Evolutionary conservation across 1,140 invertebrate species (phyloP).

Genomic region (Penaeus japonicus): DNA sequence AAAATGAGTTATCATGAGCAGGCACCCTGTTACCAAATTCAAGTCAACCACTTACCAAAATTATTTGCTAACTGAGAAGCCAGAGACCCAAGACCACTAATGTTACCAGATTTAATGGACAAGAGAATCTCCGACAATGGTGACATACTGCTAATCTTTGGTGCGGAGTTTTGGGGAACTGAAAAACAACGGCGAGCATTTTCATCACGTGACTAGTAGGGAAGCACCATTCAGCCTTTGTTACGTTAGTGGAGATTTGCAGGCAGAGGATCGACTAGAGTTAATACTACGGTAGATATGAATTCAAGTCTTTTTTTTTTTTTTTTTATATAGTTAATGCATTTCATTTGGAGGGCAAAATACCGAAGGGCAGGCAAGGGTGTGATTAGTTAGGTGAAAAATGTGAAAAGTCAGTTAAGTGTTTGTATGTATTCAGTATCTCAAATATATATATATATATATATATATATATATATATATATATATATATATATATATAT

Average conservation of each 20-base stretch:
- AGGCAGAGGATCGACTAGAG: neutral
- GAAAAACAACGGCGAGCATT: slow-evolving; percentile 37
- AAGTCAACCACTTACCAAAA: slow-evolving; percentile 66
- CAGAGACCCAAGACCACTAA: slow-evolving; percentile 65
- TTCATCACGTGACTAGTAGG: slow-evolving; percentile 9
- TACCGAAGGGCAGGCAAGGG: no score
- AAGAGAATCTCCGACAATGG: slow-evolving; percentile 65
- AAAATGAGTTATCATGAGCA: neutral
- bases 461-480: neutral
- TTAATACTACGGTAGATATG: no score
- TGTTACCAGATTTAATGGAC: slow-evolving; percentile 67
- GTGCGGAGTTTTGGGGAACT: slow-evolving; percentile 42
- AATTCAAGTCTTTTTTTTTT: no score
- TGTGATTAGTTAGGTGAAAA: no score
- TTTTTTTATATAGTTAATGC: no score
- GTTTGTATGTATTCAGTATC: neutral
- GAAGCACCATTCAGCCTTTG: slow-evolving; percentile 13
- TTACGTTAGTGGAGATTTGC: slow-evolving; percentile 21
- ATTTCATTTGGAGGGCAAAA: no score
- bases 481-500: no score
- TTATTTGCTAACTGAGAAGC: slow-evolving; percentile 68
- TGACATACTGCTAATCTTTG: slow-evolving; percentile 63
- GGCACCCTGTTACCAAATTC: neutral
- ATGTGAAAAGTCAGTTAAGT: neutral
- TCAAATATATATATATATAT: neutral